Percentiles rank a stretch among this genome's conserved stretches.
Conservation (phyloP, 2,797 vertebrate species). For the Tragelaphus oryx region DNA sequence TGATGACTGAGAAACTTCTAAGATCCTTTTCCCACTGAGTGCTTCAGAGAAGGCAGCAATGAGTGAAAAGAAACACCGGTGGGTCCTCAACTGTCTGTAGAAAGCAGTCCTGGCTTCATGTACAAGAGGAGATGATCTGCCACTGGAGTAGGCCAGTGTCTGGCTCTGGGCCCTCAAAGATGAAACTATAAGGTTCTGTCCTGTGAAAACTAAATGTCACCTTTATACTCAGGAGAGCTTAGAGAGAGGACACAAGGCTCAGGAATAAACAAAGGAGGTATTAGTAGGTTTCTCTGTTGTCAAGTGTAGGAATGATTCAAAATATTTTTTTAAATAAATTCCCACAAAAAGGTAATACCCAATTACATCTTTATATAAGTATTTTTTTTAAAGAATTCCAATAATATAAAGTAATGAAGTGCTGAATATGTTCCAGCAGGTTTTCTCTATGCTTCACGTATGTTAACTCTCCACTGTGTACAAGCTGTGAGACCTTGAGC, state of each 20-base stretch:
- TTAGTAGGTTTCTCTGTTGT: not conserved
- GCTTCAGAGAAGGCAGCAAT: not conserved
- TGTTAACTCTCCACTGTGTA: not conserved
- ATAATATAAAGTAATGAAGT: not conserved
- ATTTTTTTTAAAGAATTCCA: not conserved
- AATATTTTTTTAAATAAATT: not conserved
- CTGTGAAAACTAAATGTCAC: not conserved
- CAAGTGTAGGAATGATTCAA: not conserved
- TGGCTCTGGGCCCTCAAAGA: not conserved
- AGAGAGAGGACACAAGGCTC: not conserved
- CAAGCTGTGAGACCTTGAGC: not conserved
- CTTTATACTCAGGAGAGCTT: not conserved
- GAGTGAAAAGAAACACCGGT: not conserved
- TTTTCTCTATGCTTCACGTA: not conserved
- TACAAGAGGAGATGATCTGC: not conserved
- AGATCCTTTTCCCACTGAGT: not conserved
- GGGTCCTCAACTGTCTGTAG: not conserved
- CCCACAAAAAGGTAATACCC: not conserved
- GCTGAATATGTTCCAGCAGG: not conserved
- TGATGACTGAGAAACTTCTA: not conserved
- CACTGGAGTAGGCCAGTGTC: not conserved
- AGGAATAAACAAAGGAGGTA: not conserved
- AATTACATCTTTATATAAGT: not conserved
- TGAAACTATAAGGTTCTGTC: not conserved
- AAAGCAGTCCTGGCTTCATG: not conserved